Evolutionary conservation across 2,888 invertebrate species (phyloP).

Genomic region (Agrotis ipsilon): DNA sequence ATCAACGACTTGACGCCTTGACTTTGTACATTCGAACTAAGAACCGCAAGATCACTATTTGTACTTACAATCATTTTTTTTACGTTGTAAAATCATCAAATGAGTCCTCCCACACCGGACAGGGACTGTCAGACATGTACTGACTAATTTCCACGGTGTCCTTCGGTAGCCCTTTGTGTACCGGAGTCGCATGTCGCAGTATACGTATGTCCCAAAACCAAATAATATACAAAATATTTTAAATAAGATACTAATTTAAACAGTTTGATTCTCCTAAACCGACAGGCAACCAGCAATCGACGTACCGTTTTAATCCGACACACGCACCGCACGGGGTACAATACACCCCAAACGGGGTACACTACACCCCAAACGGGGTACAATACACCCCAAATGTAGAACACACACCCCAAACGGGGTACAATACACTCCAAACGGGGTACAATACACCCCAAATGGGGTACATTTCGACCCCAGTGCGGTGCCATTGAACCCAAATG

Average conservation of each 20-base stretch:
- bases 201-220: too few species aligned
- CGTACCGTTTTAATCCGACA: conserved; percentile 23
- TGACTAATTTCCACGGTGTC: too few species aligned
- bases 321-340: conserved; percentile 10
- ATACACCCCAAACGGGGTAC: neutral
- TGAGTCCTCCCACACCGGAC: too few species aligned
- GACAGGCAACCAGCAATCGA: conserved; percentile 20
- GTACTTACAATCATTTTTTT: too few species aligned
- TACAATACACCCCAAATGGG: neutral
- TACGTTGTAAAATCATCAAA: too few species aligned
- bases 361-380: conserved; percentile 1
- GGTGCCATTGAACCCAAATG: neutral
- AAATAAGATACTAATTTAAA: conserved; percentile 18
- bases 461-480: neutral
- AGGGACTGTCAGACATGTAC: too few species aligned
- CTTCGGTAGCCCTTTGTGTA: too few species aligned
- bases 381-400: neutral
- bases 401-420: conserved; percentile 8
- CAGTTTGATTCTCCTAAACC: conserved; percentile 22
- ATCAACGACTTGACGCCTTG: too few species aligned
- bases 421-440: conserved; percentile 1
- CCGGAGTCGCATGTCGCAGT: too few species aligned
- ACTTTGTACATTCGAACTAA: too few species aligned
- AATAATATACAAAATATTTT: too few species aligned
- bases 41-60: too few species aligned